These are phyloP conservation scores for Tragopan temminckii DNA, from an alignment of 2,797 vertebrate genomes.

Conservation along the genomic window DNA sequence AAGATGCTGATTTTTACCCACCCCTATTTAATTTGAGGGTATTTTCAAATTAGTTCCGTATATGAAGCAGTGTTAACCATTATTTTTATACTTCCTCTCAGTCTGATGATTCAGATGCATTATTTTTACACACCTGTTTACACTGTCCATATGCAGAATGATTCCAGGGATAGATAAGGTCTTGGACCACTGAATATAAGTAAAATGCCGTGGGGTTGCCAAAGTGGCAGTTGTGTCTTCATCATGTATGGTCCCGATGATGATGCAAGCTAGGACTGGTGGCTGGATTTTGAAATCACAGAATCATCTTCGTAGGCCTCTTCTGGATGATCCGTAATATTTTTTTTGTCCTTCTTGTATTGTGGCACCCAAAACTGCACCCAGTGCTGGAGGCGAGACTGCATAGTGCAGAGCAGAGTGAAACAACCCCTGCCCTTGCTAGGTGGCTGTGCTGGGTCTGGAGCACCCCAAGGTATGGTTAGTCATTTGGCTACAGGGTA, in stretches of 20 bases:
- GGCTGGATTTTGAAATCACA: not conserved
- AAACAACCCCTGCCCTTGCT: not conserved
- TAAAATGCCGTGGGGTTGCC: not conserved
- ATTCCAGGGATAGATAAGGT: not conserved
- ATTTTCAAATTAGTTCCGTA: slow-evolving; percentile 28
- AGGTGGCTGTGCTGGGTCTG: not conserved
- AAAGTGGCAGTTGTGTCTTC: no score
- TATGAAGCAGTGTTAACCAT: slow-evolving; percentile 28
- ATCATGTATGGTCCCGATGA: not conserved
- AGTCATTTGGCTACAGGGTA: not conserved
- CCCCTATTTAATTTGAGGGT: slow-evolving; percentile 52
- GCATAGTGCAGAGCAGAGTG: not conserved
- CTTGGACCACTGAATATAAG: not conserved
- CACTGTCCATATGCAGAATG: not conserved
- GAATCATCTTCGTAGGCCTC: not conserved
- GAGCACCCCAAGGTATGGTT: not conserved
- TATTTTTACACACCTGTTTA: slow-evolving; percentile 49
- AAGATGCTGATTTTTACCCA: slow-evolving; percentile 29
- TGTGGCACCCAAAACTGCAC: not conserved
- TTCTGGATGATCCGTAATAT: not conserved
- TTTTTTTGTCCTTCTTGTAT: not conserved
- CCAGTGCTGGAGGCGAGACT: not conserved
- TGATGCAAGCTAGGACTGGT: not conserved
- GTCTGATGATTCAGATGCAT: not conserved
- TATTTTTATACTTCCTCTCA: slow-evolving; percentile 65